Base-by-base conservation (phyloP, 2,888 invertebrate genomes). In the Pterostichus madidus region DNA sequence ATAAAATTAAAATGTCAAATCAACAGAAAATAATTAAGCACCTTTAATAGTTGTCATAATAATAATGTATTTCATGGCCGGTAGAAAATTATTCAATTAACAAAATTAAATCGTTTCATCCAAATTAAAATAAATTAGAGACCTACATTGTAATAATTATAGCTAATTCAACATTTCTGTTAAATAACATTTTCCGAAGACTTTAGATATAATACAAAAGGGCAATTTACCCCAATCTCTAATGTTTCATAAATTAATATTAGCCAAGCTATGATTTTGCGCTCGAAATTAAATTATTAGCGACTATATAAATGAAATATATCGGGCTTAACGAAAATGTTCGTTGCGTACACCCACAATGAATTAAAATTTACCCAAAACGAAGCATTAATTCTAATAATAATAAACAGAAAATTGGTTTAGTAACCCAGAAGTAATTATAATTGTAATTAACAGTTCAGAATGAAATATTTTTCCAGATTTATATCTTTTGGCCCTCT, bases 331-430 rank as follows among this genome's bases (percentile, higher is more conserved):
- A 35, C n/a, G 35, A 31, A 31, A 13, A 64, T 64, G 32, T 64
- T 64, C 64, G 11, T n/a, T 11, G 13, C n/a, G n/a, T n/a, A 64
- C 7, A 7, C n/a, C 35, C 35, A 10, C 35, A 64, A 64, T 64
- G 35, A 64, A 64, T 64, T 35, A 64, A 64, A 64, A 35, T 64
- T 64, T 64, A n/a, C 64, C 35, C n/a, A 64, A 64, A 64, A 64
- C 35, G 64, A 64, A 13, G 35, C 64, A 64, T 64, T 64, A 35
- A 64, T 64, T 64, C 64, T 64, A 64, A 64, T 64, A 0, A 64
- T 64, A 32, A 64, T 64, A 64, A 35, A 35, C 64, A 13, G 13
- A 35, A 6, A 64, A 35, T 39, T 64, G 61, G 61, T 35, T 64
- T 64, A 11, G 24, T 0, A 7, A 32, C 13, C n/a, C 11, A n/a